Conservation (phyloP, 92 coral and sea anemone species). For the Porites evermanni region DNA sequence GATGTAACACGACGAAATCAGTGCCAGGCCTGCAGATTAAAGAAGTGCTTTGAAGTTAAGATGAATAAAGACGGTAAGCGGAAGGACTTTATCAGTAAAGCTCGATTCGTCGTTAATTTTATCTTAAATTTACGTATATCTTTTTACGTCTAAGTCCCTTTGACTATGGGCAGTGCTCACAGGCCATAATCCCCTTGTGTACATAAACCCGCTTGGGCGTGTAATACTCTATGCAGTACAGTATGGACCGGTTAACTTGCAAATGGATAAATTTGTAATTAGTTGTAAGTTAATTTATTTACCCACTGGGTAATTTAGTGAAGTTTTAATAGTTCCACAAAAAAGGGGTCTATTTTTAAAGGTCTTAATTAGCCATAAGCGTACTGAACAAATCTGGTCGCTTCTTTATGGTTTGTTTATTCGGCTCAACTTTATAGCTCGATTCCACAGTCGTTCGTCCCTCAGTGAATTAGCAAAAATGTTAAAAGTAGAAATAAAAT, state of each 20-base stretch:
- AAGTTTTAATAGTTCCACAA: not conserved
- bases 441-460: not conserved
- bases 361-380: not conserved
- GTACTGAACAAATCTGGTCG: slow-evolving; percentile 30
- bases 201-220: slow-evolving; percentile 18
- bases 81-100: not conserved
- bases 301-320: not conserved
- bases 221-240: not conserved
- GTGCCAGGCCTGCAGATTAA: slow-evolving; percentile 97
- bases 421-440: not conserved
- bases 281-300: not conserved
- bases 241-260: not conserved
- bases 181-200: too few species aligned
- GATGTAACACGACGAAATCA: slow-evolving; percentile 96
- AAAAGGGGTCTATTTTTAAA: not conserved
- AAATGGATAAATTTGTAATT: not conserved
- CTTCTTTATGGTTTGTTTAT: slow-evolving; percentile 20
- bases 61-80: slow-evolving; percentile 98
- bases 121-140: not conserved
- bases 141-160: not conserved
- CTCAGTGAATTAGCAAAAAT: not conserved
- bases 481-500: not conserved
- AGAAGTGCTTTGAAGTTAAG: slow-evolving; percentile 90
- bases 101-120: not conserved
- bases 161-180: not conserved